Evolutionary conservation across 2,797 vertebrate genomes (phyloP).

Genomic region (Botia almorhae): DNA sequence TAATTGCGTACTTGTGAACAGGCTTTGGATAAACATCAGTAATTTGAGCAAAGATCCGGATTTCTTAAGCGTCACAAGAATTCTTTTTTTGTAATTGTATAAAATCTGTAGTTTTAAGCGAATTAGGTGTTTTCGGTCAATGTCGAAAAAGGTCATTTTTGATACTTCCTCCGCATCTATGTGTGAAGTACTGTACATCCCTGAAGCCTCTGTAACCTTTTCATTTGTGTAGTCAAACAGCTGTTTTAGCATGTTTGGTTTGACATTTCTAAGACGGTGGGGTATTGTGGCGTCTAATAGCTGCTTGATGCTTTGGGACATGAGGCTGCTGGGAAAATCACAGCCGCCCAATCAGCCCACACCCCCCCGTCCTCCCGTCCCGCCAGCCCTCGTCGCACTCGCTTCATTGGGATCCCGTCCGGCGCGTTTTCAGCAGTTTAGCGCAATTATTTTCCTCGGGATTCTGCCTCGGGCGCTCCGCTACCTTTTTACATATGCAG

Average conservation of each 20-base stretch:
- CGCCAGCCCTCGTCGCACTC: slow-evolving; percentile 59
- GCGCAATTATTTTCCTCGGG: slow-evolving; percentile 92
- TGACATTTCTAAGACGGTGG: slow-evolving; percentile 76
- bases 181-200: slow-evolving; percentile 11
- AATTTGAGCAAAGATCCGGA: too few species aligned
- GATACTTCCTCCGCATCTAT: background rate
- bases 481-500: slow-evolving; percentile 99
- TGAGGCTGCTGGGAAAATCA: slow-evolving; percentile 57
- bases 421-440: slow-evolving; percentile 71
- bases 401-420: slow-evolving; percentile 44
- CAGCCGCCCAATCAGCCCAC: slow-evolving; percentile 69
- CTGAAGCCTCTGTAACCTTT: slow-evolving; percentile 72
- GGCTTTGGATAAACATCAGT: too few species aligned
- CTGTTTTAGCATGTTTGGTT: slow-evolving; percentile 72
- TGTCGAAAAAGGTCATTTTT: slow-evolving; percentile 37
- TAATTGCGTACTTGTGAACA: too few species aligned
- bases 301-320: slow-evolving; percentile 53
- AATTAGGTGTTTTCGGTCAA: slow-evolving; percentile 12
- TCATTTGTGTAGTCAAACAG: slow-evolving; percentile 71
- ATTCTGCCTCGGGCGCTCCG: slow-evolving; percentile 95
- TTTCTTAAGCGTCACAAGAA: too few species aligned
- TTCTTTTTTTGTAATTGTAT: too few species aligned
- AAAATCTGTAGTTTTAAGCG: too few species aligned
- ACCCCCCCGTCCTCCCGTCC: slow-evolving; percentile 58
- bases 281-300: slow-evolving; percentile 50